Conservation (phyloP, 2,113 vertebrate genomes). For the Sander vitreus region DNA sequence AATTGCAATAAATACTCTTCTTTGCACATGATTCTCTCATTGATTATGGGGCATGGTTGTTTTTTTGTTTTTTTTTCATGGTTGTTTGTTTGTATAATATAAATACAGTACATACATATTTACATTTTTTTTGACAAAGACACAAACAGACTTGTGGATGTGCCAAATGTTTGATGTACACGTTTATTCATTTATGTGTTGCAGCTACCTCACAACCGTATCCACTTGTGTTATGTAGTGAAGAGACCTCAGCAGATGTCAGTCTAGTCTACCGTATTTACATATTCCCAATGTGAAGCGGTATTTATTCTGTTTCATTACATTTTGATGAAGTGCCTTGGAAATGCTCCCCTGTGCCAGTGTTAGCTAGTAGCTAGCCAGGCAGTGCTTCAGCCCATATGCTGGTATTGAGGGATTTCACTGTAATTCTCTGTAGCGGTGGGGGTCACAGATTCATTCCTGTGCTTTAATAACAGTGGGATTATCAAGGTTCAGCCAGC, state of each 20-base stretch:
- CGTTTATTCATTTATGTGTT: background rate
- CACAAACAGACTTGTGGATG: background rate
- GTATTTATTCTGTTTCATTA: slow-evolving; percentile 9
- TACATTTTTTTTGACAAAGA: background rate
- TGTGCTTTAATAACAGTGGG: slow-evolving; percentile 68
- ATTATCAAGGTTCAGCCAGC: slow-evolving; percentile 67
- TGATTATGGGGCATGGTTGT: background rate
- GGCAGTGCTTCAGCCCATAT: slow-evolving; percentile 42
- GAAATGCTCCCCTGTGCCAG: background rate
- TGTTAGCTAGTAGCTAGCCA: background rate
- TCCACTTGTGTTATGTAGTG: background rate
- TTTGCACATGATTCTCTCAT: background rate
- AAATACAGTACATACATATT: too few species aligned
- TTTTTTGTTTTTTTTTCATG: background rate
- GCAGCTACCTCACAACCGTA: background rate
- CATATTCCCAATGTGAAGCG: background rate
- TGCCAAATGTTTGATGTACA: background rate
- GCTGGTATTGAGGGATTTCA: slow-evolving; percentile 61
- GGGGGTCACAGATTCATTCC: slow-evolving; percentile 64
- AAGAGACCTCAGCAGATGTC: background rate
- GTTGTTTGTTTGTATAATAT: background rate
- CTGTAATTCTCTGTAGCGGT: slow-evolving; percentile 64
- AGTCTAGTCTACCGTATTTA: background rate
- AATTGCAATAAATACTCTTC: background rate
- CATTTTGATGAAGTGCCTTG: slow-evolving; percentile 14